Base-by-base conservation (phyloP, 2,888 invertebrate genomes). In the Loripinus fragilis region DNA sequence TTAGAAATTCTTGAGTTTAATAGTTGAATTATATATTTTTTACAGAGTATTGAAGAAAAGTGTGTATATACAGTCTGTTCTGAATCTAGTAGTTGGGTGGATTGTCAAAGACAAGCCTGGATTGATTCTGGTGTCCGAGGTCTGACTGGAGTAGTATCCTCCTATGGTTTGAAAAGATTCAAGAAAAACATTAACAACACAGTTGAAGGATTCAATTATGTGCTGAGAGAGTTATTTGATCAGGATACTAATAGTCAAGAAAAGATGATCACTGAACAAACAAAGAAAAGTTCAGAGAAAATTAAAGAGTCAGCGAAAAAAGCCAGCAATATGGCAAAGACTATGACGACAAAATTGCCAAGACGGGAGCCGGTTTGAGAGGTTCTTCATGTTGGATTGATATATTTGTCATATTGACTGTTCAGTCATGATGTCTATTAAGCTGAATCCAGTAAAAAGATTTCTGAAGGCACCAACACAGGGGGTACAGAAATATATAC, bases 81-180 rank as follows among this genome's bases (percentile, higher is more conserved):
- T 25, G 96, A 96, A 55, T 95, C 95, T 92, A 94, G 95, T 0
- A 95, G 95, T 3, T 96, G 96, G 94, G 98, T 98, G 1, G 94
- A 96, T 42, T 97, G 97, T 30, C 94, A 95, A 38, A 95, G 98
- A 74, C 96, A 96, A 0, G 98, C 98, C 0, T 98, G 97, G 96
- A 96, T 98, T 79, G 97, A 97, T 91, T 98, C 98, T 0, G 96
- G 96, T 90, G 96, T 98, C 68, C 96, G 96, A 93, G 98, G 98
- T 41, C 97, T 98, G 93, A 65, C 77, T 3, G 94, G 96, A 74
- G 96, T 98, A 8, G 97, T 98, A 86, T 96, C 97, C 84, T 96
- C 97, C 8, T 98, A 98, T 94, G 98, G 98, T 1, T 94, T 97
- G 84, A 98, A 98, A 80, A 95, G 98, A 81, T 98, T 98, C 94